Evolutionary conservation across 2,797 vertebrate species (phyloP).

Genomic region (Gadopsis bispinosus): DNA sequence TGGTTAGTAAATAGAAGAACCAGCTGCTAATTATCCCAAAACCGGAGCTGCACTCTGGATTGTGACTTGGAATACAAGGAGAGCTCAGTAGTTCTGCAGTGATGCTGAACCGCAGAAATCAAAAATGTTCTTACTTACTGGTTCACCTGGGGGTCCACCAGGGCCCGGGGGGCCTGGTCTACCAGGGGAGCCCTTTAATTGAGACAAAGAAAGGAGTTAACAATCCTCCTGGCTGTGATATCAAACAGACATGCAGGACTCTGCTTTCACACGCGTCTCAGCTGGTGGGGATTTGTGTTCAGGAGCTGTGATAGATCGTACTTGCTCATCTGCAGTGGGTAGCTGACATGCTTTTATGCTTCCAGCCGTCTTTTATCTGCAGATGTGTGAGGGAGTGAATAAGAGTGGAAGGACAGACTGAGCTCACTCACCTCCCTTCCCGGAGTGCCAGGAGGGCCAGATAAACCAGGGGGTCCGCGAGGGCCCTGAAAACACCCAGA

Average conservation of each 20-base stretch:
- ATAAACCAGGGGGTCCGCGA: conserved; percentile 89
- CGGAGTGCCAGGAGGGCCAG: conserved; percentile 87
- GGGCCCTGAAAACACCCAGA: conserved; percentile 84
- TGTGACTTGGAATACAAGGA: conserved; percentile 31
- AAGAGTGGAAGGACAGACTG: conserved; percentile 21
- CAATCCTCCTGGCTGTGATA: conserved; percentile 44
- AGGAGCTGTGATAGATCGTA: conserved; percentile 49
- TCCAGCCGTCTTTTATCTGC: conserved; percentile 50
- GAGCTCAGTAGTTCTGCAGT: conserved; percentile 33
- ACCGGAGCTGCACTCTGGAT: conserved; percentile 29
- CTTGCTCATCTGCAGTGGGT: conserved; percentile 56
- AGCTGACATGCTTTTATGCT: conserved; percentile 52
- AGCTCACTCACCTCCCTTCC: conserved; percentile 80
- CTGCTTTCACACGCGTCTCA: conserved; percentile 52
- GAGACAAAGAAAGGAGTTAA: conserved; percentile 68
- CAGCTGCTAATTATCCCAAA: conserved; percentile 48
- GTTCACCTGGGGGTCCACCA: conserved; percentile 95
- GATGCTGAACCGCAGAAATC: conserved; percentile 35
- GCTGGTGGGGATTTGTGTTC: conserved; percentile 63
- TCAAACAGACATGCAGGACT: conserved; percentile 38
- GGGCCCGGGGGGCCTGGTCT: conserved; percentile 91
- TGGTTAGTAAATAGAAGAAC: conserved; percentile 31
- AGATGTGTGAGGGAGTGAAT: conserved; percentile 37
- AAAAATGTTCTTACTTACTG: conserved; percentile 85
- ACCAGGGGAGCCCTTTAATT: conserved; percentile 92